phyloP scores from a whole-genome alignment of 2,888 invertebrate genomes.

The Herminia tarsipennalis region DNA sequence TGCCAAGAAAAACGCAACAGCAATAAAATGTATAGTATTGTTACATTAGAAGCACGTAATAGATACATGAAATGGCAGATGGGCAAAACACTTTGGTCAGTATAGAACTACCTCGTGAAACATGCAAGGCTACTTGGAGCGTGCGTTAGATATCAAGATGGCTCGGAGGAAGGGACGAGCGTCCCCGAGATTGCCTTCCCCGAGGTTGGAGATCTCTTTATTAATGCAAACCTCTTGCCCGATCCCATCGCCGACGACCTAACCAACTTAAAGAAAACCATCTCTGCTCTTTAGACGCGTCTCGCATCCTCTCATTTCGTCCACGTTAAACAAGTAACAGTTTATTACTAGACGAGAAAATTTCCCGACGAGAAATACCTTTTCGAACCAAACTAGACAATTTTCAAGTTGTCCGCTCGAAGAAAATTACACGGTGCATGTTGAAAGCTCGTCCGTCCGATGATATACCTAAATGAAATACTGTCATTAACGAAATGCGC shows the following conservation, averaged over 20 bases:
- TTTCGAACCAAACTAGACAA: constrained; percentile 63
- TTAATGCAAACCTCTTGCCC: constrained; percentile 54
- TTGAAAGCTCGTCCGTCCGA: constrained; percentile 53
- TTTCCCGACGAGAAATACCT: constrained; percentile 58
- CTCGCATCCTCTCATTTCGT: constrained; percentile 60
- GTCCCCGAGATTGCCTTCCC: constrained; percentile 54
- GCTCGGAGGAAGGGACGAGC: constrained; percentile 1
- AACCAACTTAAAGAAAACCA: constrained; percentile 74
- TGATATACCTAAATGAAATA: constrained; percentile 48
- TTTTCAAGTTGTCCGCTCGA: constrained; percentile 57
- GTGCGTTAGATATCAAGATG: constrained; percentile 15
- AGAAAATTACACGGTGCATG: constrained; percentile 62
- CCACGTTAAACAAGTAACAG: constrained; percentile 71
- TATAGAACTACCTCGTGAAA: constrained; percentile 22
- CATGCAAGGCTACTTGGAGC: constrained; percentile 15
- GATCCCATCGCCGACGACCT: constrained; percentile 50
- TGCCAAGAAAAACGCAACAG: too few species aligned
- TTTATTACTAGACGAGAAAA: constrained; percentile 68
- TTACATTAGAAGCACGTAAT: too few species aligned
- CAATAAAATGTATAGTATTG: too few species aligned
- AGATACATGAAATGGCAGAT: too few species aligned
- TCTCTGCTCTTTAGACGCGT: constrained; percentile 48
- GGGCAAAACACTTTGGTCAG: constrained; percentile 10
- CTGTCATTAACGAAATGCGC: constrained; percentile 64
- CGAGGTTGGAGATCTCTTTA: constrained; percentile 55